phyloP scores from a whole-genome alignment of 2,113 vertebrate species.

The Ictalurus furcatus region DNA sequence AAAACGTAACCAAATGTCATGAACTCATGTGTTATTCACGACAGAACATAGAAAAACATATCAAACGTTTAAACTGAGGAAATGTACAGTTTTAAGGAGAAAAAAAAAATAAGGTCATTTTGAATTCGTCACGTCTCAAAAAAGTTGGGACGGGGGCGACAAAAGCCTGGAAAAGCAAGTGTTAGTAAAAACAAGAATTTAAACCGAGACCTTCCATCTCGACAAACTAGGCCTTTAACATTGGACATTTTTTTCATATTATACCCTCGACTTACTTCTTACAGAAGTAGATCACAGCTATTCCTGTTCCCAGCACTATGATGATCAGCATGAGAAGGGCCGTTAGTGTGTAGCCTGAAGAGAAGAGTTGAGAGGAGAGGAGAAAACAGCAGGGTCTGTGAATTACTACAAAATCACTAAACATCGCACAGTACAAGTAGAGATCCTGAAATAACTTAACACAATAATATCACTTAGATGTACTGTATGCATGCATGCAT shows the following conservation, averaged over 20 bases:
- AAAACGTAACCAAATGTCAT: too few species aligned
- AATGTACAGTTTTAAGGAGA: too few species aligned
- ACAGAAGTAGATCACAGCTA: not conserved
- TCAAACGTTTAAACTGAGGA: too few species aligned
- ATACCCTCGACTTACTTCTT: not conserved
- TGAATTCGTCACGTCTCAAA: too few species aligned
- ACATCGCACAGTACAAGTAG: not conserved
- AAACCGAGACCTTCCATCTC: too few species aligned
- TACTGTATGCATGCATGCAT: not conserved
- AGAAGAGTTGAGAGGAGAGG: not conserved
- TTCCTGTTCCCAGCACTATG: not conserved
- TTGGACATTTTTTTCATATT: not conserved
- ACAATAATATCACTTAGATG: not conserved
- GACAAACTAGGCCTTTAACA: not conserved
- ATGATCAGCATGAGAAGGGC: not conserved
- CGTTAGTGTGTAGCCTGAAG: not conserved
- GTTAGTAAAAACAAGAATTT: too few species aligned
- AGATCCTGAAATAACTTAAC: not conserved
- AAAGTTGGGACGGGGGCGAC: too few species aligned
- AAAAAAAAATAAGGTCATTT: too few species aligned
- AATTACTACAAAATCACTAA: not conserved
- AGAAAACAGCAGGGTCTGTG: not conserved
- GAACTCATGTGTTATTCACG: too few species aligned
- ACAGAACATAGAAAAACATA: too few species aligned
- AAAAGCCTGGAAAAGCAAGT: too few species aligned